Base-by-base conservation (phyloP, 2,113 vertebrate genomes). In the Sapajus apella region DNA sequence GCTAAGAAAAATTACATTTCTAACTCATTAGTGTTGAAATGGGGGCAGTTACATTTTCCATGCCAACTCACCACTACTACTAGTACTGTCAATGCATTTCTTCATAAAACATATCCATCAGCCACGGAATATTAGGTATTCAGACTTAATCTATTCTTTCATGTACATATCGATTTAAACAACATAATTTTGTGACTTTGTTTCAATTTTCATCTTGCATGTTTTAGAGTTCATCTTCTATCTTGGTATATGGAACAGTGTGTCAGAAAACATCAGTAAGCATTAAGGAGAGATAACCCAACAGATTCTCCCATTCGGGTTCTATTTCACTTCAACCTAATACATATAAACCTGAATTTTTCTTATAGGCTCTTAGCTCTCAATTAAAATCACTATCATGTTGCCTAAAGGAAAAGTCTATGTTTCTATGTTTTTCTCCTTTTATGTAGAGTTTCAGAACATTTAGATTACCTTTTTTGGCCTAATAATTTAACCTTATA, bases 331-430 rank as follows among this genome's bases (percentile, higher is more conserved):
- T 91, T 87, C 32, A 68, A 14, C 6, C 17, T 86, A 86, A 97
- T 84, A 45, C 6, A 84, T 84, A 84, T n/a, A 79, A 81, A 66
- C 18, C 35, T 45, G 70, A 2, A 52, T 58, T 68, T 77, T 16
- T 6, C 8, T 84, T n/a, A 92, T 2, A 73, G 43, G 5, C 8
- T 64, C 21, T 17, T 70, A 0, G 1, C 95, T 91, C 61, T 90
- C 92, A 92, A 66, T 94, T 90, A 87, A 97, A 95, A 94, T 76
- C n/a, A 77, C 40, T 75, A 66, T 80, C 50, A 43, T 8, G 5
- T 50, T 64, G 8, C 35, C 68, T 45, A 30, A 11, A 96, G 55
- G 83, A 88, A 85, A 95, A 86, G 8, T 55, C 25, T 85, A 52
- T 40, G 93, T 93, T 95, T 84, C 55, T 55, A 43, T 72, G 6